These are phyloP conservation scores for Tiliacea aurago DNA, from an alignment of 2,888 invertebrate species.

Conservation along the genomic window DNA sequence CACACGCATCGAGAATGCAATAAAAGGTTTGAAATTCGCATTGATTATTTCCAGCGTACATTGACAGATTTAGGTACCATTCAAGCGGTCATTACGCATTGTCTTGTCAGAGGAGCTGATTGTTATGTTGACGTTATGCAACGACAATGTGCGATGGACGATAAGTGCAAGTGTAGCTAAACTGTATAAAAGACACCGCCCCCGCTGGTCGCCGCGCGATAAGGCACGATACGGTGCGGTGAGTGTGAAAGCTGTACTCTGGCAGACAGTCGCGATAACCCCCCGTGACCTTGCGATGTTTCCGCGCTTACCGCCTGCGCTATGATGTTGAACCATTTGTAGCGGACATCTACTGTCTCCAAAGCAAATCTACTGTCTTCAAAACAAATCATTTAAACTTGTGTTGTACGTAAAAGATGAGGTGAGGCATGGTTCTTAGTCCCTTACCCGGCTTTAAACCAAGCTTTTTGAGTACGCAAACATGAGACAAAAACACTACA, in stretches of 20 bases:
- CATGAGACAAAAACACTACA: background rate
- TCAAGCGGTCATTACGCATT: slow-evolving; percentile 70
- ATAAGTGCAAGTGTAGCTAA: slow-evolving; percentile 64
- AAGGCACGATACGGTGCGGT: slow-evolving; percentile 55
- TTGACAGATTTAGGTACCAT: slow-evolving; percentile 78
- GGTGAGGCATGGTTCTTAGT: background rate
- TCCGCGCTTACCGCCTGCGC: slow-evolving; percentile 73
- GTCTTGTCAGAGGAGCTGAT: slow-evolving; percentile 65
- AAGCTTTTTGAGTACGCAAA: slow-evolving; percentile 1
- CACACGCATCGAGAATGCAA: slow-evolving; percentile 85
- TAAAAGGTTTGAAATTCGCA: slow-evolving; percentile 79
- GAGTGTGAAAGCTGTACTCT: slow-evolving; percentile 80
- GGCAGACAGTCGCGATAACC: slow-evolving; percentile 80
- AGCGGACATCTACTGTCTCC: slow-evolving; percentile 9
- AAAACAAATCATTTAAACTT: background rate
- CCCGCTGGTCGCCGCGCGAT: slow-evolving; percentile 63
- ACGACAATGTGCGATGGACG: slow-evolving; percentile 60
- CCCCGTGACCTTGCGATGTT: slow-evolving; percentile 79
- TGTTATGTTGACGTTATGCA: slow-evolving; percentile 73
- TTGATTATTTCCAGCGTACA: slow-evolving; percentile 75
- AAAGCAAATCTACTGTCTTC: slow-evolving; percentile 9
- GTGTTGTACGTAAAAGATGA: background rate
- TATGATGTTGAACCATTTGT: slow-evolving; percentile 40
- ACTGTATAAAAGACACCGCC: slow-evolving; percentile 72
- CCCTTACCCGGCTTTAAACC: no score